phyloP scores from a whole-genome alignment of 2,113 vertebrate genomes.

The Athene cunicularia region DNA sequence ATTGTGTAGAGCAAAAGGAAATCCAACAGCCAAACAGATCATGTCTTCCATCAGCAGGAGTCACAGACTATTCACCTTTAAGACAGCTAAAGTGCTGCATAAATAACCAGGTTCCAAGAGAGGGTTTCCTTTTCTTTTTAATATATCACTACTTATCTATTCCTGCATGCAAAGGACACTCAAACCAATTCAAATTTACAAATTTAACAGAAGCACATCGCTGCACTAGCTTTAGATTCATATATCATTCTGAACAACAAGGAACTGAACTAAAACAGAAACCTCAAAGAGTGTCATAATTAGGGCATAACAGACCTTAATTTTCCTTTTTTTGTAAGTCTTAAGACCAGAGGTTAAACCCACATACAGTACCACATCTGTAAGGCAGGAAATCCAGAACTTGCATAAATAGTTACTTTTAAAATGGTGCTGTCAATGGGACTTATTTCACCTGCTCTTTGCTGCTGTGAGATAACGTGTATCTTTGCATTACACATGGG shows the following conservation, averaged over 20 bases:
- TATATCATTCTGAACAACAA: background rate
- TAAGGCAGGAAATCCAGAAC: background rate
- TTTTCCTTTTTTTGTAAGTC: background rate
- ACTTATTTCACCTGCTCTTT: background rate
- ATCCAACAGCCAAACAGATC: background rate
- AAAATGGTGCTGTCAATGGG: background rate
- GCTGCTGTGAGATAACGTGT: background rate
- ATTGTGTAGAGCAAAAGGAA: background rate
- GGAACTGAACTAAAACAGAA: background rate
- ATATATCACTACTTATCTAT: background rate
- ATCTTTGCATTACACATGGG: background rate
- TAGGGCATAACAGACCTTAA: background rate
- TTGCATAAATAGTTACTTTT: background rate
- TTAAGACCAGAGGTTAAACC: background rate
- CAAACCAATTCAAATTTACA: conserved; percentile 2
- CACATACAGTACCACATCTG: background rate
- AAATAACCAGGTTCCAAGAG: conserved; percentile 36
- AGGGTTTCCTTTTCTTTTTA: conserved; percentile 45
- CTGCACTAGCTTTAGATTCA: conserved; percentile 11
- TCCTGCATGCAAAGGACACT: conserved; percentile 37
- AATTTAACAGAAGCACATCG: background rate
- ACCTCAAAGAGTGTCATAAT: background rate
- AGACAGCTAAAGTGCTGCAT: background rate
- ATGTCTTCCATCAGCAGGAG: background rate
- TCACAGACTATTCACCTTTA: background rate